Conservation (phyloP, 2,113 vertebrate species). For the Isurus oxyrinchus region DNA sequence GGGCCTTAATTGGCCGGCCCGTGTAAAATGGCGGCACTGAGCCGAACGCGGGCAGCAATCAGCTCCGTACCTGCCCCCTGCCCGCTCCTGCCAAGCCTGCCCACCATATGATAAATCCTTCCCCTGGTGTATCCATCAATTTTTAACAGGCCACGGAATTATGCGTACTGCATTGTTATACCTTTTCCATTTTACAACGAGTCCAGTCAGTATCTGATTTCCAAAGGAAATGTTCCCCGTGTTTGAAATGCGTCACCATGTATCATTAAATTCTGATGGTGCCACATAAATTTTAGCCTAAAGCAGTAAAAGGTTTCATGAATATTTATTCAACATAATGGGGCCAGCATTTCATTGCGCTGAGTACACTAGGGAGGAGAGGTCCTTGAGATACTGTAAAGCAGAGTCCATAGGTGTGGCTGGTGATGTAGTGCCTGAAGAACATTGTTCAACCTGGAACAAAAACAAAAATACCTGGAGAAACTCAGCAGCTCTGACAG, state of each 20-base stretch:
- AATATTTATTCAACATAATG: background rate
- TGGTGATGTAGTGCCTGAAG: background rate
- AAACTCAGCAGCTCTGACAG: too few species aligned
- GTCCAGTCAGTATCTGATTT: background rate
- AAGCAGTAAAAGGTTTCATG: background rate
- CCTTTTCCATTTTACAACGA: background rate
- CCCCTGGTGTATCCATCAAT: background rate
- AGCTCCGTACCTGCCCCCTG: too few species aligned
- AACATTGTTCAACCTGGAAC: background rate
- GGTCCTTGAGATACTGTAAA: background rate
- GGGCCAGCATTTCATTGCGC: background rate
- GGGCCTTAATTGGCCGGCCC: too few species aligned
- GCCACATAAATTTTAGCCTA: background rate
- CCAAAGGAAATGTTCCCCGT: background rate
- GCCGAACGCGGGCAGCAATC: too few species aligned
- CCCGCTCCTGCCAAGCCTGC: too few species aligned
- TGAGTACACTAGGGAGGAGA: background rate
- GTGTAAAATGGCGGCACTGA: too few species aligned
- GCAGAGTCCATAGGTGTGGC: background rate
- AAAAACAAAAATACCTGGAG: too few species aligned
- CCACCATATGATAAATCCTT: too few species aligned
- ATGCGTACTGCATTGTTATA: background rate
- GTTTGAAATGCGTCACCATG: background rate
- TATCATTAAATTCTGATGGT: background rate
- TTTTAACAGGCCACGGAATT: background rate